Evolutionary conservation across 2,797 vertebrate species (phyloP), one percentile per base, ranked within the genome.

Genomic region (Coranthus polyacanthus): DNA sequence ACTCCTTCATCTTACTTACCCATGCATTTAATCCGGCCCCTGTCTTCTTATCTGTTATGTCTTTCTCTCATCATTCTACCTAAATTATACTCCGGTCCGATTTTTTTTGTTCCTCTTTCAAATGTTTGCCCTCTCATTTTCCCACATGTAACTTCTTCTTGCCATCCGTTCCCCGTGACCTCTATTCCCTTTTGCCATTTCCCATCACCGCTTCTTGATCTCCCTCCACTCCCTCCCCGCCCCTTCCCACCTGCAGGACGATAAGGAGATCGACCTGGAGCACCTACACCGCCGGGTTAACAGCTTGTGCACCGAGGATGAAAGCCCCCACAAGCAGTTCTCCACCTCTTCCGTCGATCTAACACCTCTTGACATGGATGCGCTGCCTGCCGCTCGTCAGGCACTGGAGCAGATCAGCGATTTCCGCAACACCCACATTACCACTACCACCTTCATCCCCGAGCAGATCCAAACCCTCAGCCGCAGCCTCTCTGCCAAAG

Each of bases 401-500:
- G 97, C 97, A 12, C 94, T 99, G 73, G 98, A 99, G 94, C 98
- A 99, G 93, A 99, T 99, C 94, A 99, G 98, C 89, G 98, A 99
- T 91, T 99, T 99, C 95, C 97, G 98, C 89, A 99, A 99, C 94
- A 99, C 98, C 83, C 98, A 99, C 90, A 99, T 99, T 92, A 99
- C 98, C 87, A 99, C 98, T 82, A 99, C 98, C 81, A 99, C 98
- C 90, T 99, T 99, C 93, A 99, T 99, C 93, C 98, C 98, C 18
- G 98, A 99, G 91, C 97, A 99, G 94, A 99, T 99, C 95, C 98
- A 99, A 94, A 99, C 98, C 93, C 96, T 99, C 85, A 98, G 98
- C 92, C 98, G 98, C 87, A 99, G 94, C 71, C 94, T 99, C 69
- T 99, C 98, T 16, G 96, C 98, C 89, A 99, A 99, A 94, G 97